phyloP scores from a whole-genome alignment of 2,888 invertebrate species.

The Aphidius colemani region DNA sequence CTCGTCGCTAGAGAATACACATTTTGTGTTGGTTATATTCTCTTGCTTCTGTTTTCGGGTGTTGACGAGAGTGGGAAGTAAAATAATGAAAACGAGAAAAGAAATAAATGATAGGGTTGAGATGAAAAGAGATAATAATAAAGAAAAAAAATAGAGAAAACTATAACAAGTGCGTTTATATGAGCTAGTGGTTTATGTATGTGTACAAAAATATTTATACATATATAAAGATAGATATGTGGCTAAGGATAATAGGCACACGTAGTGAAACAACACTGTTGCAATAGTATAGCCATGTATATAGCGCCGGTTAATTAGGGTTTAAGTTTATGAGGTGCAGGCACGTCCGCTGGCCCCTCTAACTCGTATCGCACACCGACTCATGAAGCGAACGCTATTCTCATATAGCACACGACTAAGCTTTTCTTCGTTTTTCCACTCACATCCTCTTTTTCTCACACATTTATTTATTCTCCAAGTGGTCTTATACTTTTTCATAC shows the following conservation, averaged over 20 bases:
- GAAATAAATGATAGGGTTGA: conserved; percentile 15
- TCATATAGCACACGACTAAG: conserved; percentile 18
- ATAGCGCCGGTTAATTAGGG: conserved; percentile 61
- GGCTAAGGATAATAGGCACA: conserved; percentile 54
- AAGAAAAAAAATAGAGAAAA: conserved; percentile 17
- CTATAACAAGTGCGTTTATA: conserved; percentile 5
- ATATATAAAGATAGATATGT: conserved; percentile 12
- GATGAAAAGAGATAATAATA: conserved; percentile 30
- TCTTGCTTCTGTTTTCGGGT: conserved; percentile 6
- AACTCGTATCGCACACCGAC: conserved; percentile 40
- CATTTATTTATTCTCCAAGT: background rate
- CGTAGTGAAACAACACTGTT: conserved; percentile 36
- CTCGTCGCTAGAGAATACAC: conserved; percentile 51
- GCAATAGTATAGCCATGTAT: conserved; percentile 56
- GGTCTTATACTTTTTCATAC: background rate
- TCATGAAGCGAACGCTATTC: conserved; percentile 6
- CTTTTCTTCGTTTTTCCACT: conserved; percentile 3
- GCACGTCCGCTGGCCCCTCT: conserved; percentile 48
- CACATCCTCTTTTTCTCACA: background rate
- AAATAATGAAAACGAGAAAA: conserved; percentile 14
- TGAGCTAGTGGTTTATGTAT: conserved; percentile 36
- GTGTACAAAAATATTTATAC: conserved; percentile 18
- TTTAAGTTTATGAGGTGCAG: conserved; percentile 62
- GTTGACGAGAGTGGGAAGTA: background rate
- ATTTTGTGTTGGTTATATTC: background rate